A percentile compares a stretch with the other conserved stretches of the same genome.
Conservation (phyloP, 2,797 vertebrate genomes). For the Odontamblyopus rebecca region DNA sequence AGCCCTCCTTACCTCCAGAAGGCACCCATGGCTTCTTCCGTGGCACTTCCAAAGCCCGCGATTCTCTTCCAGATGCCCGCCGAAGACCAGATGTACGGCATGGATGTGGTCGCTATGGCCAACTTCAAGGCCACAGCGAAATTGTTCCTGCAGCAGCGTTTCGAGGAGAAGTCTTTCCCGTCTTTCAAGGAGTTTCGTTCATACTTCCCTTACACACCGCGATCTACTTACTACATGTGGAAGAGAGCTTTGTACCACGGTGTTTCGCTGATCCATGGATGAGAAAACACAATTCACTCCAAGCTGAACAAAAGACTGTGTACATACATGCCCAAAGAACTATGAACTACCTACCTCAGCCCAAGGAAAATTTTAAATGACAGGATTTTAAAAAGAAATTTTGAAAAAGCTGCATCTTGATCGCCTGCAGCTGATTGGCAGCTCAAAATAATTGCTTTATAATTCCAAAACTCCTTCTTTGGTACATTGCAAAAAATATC, state of each 20-base stretch:
- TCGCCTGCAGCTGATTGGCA: slow-evolving; percentile 51
- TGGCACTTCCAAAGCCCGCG: slow-evolving; percentile 51
- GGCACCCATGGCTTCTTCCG: slow-evolving; percentile 23
- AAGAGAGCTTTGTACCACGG: slow-evolving; percentile 92
- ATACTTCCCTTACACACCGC: slow-evolving; percentile 90
- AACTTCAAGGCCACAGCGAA: slow-evolving; percentile 97
- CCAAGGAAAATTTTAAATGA: background rate
- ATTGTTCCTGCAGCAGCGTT: slow-evolving; percentile 92
- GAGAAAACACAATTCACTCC: slow-evolving; percentile 15
- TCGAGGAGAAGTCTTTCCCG: slow-evolving; percentile 92
- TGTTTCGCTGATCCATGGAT: slow-evolving; percentile 88
- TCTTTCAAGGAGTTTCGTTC: slow-evolving; percentile 93
- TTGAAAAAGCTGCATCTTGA: slow-evolving; percentile 67
- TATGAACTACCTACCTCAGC: slow-evolving; percentile 30
- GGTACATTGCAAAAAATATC: background rate
- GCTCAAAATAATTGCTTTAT: slow-evolving; percentile 71
- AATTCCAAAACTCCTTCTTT: slow-evolving; percentile 36
- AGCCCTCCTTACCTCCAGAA: slow-evolving; percentile 28
- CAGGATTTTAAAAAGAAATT: slow-evolving; percentile 56
- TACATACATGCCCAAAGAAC: background rate
- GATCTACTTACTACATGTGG: slow-evolving; percentile 99
- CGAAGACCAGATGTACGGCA: slow-evolving; percentile 80
- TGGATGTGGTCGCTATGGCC: slow-evolving; percentile 88
- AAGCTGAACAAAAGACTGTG: slow-evolving; percentile 9
- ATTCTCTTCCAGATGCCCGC: slow-evolving; percentile 49